These are phyloP conservation scores for Dasyurus viverrinus DNA, from an alignment of 2,113 vertebrate genomes.

Conservation along the genomic window DNA sequence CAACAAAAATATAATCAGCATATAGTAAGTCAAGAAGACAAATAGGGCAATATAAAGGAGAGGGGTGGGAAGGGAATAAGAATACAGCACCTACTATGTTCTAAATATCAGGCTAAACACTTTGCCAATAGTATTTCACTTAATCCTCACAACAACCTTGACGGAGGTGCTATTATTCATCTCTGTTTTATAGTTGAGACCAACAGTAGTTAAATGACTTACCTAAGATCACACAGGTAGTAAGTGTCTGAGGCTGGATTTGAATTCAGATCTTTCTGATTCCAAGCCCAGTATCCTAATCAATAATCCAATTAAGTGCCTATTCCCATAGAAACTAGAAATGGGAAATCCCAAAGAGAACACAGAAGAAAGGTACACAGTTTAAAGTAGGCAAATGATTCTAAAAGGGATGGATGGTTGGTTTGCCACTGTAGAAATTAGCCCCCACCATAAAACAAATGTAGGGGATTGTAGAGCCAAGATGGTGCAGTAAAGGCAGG, in stretches of 20 bases:
- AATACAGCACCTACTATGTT: not conserved
- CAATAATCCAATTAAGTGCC: not conserved
- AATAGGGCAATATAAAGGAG: conserved; percentile 26
- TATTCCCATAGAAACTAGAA: not conserved
- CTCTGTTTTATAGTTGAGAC: not conserved
- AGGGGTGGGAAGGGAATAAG: not conserved
- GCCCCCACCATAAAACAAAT: not conserved
- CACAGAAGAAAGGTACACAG: not conserved
- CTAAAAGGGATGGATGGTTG: not conserved
- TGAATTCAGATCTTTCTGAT: not conserved
- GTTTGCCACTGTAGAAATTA: not conserved
- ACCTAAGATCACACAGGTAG: not conserved
- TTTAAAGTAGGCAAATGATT: not conserved
- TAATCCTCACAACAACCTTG: not conserved
- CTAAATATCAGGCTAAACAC: not conserved
- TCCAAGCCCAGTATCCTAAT: not conserved
- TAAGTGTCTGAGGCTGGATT: not conserved
- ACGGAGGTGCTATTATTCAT: not conserved
- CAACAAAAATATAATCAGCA: conserved; percentile 37
- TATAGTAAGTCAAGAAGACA: not conserved
- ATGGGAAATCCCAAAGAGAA: not conserved
- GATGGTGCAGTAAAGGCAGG: no score
- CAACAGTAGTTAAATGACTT: not conserved
- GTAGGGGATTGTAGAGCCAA: not conserved
- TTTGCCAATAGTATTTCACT: not conserved